Base-by-base conservation (phyloP, 2,113 vertebrate genomes). In the Petrocephalus microphthalmus region DNA sequence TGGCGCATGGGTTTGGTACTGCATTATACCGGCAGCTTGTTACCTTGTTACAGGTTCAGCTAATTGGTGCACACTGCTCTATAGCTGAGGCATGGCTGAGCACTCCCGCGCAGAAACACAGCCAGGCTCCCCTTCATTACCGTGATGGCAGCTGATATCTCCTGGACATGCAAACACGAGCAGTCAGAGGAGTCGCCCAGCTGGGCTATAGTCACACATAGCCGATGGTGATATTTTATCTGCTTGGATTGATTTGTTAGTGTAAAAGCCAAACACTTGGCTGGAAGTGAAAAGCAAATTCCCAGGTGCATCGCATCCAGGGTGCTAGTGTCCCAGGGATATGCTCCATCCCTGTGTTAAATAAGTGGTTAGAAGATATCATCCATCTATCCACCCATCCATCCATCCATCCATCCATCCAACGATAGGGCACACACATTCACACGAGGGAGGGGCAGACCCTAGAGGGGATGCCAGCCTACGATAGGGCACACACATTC, bases 121-220 rank as follows among this genome's bases (percentile, higher is more conserved):
- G 84, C 56, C 49, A 82, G 85, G 87, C 67, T 53, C 87, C 89
- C 88, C 88, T 64, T 93, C 89, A 71, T 92, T 90, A 90, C 88
- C 83, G 22, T 87, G 42, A 89, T 90, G 90, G 92, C 93, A 92
- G 93, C 91, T 90, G 90, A 90, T 86, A 85, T 8, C 74, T 67
- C 52, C 84, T 37, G 2, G 45, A 33, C 22, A 29, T 25, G 25
- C 13, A 71, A 29, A 71, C 64, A n/a, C 22, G 64, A 25, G 67
- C 5, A n/a, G 93, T 92, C 93, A 90, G 90, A 89, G 90, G 91
- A 91, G 91, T 53, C 91, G 91, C 90, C 92, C 92, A 92, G 90
- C 91, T 89, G 87, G 47, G 84, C 3, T 56, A 67, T 88, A 89
- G 90, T 82, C 49, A 87, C 85, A 84, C 90, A 91, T 90, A 88